Conservation (phyloP, 2,113 vertebrate genomes). For the Odobenus rosmarus region DNA sequence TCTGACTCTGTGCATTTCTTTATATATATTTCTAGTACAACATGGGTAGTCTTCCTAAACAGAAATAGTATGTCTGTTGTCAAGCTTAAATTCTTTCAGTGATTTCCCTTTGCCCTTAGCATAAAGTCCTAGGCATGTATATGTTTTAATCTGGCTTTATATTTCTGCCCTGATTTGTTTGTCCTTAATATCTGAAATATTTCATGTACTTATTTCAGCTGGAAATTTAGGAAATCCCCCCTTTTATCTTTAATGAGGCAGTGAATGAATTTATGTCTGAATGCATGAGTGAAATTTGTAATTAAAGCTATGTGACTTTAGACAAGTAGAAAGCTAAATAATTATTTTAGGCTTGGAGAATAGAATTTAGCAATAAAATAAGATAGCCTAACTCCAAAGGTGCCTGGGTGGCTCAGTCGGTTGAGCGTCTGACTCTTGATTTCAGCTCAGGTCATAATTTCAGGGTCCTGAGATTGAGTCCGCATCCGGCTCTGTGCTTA, state of each 20-base stretch:
- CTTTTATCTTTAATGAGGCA: neutral
- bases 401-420: neutral
- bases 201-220: conserved; percentile 1
- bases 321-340: neutral
- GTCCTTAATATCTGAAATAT: neutral
- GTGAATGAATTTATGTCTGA: neutral
- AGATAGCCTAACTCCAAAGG: neutral
- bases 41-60: neutral
- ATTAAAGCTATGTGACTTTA: neutral
- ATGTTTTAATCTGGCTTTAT: neutral
- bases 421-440: neutral
- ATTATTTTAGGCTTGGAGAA: neutral
- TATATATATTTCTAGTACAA: neutral
- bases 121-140: neutral
- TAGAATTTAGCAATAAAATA: neutral
- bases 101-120: neutral
- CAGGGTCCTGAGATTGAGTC: neutral
- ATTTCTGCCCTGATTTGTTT: neutral
- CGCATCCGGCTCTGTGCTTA: neutral
- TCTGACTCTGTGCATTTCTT: neutral
- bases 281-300: neutral
- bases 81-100: neutral
- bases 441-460: neutral
- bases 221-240: neutral
- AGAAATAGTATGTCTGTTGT: neutral